These are phyloP conservation scores for Distichodus sexfasciatus DNA, from an alignment of 2,797 vertebrate species.

Conservation along the genomic window DNA sequence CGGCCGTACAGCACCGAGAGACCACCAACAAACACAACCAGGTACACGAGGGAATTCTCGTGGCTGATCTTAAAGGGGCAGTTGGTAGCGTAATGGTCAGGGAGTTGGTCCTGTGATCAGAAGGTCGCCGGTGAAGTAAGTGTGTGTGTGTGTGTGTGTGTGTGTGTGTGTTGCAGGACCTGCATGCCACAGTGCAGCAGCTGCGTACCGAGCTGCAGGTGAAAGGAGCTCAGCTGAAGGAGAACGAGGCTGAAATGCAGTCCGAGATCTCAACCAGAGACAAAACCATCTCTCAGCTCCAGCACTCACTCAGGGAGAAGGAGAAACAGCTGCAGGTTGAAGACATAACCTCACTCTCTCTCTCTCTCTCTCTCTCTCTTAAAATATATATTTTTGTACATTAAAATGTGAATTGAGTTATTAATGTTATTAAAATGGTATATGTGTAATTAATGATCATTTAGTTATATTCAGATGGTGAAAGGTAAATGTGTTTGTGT, in stretches of 20 bases:
- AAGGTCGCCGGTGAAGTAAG: neutral
- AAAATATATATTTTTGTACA: neutral
- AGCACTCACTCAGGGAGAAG: conserved; percentile 76
- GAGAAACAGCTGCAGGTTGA: conserved; percentile 83
- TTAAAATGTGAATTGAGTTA: too few relatives aligned
- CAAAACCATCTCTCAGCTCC: conserved; percentile 72
- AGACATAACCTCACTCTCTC: neutral
- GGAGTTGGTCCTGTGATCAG: too few relatives aligned
- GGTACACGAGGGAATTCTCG: conserved; percentile 59
- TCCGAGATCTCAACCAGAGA: conserved; percentile 72
- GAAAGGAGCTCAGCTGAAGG: conserved; percentile 77
- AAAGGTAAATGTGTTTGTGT: neutral
- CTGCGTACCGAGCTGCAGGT: conserved; percentile 80
- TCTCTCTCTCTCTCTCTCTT: neutral
- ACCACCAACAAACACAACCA: conserved; percentile 88
- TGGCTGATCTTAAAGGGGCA: too few relatives aligned
- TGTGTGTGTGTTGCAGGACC: conserved; percentile 72
- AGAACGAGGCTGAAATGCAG: conserved; percentile 74
- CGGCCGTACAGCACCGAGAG: conserved; percentile 85
- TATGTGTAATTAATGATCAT: too few relatives aligned
- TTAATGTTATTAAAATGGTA: too few relatives aligned
- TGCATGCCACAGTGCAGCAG: conserved; percentile 79
- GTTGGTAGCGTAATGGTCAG: too few relatives aligned
- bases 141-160: neutral
- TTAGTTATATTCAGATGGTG: too few relatives aligned